These are phyloP conservation scores for Artibeus lituratus DNA, from an alignment of 2,797 vertebrate species.

Conservation along the genomic window DNA sequence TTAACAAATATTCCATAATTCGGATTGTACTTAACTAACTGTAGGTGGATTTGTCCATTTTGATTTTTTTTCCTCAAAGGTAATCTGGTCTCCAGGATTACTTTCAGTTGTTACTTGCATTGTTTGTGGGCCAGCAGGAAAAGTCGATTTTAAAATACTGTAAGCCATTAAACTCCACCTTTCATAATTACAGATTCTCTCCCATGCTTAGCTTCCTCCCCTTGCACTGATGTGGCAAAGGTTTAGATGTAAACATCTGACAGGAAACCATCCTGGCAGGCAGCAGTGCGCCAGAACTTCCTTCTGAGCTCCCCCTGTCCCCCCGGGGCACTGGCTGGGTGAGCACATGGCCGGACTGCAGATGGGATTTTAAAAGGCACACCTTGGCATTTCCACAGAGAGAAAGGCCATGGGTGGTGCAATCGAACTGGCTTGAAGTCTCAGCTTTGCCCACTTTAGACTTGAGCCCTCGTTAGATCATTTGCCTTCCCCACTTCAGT, in stretches of 20 bases:
- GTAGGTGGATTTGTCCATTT: background rate
- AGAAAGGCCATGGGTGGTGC: background rate
- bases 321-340: fast-evolving
- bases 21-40: background rate
- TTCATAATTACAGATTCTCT: background rate
- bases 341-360: background rate
- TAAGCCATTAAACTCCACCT: background rate
- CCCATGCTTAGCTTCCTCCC: background rate
- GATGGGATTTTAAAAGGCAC: background rate
- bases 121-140: background rate
- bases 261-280: background rate
- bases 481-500: background rate
- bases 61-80: background rate
- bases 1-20: background rate
- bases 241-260: background rate
- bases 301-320: fast-evolving
- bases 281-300: background rate
- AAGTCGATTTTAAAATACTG: background rate
- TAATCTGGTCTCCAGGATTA: background rate
- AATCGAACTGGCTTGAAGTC: background rate
- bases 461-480: background rate
- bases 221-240: background rate
- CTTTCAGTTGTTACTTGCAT: background rate
- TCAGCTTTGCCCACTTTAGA: background rate
- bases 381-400: background rate